These are phyloP conservation scores for Halcyon chelicuti DNA, from an alignment of 2,797 vertebrate genomes.

Conservation along the genomic window DNA sequence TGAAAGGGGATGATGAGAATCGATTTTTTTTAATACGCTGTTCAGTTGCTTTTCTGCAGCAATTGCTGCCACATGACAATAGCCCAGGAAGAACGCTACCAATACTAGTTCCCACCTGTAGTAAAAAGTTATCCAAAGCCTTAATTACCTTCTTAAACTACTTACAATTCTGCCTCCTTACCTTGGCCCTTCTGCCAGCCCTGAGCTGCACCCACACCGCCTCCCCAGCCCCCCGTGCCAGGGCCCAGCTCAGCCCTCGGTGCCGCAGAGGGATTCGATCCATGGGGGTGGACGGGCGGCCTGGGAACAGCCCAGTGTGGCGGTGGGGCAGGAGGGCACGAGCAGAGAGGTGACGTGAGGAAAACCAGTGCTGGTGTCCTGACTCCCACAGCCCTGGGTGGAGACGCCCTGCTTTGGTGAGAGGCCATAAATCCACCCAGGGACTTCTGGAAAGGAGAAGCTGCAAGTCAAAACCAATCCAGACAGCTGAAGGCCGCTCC, in stretches of 20 bases:
- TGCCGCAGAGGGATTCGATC: background rate
- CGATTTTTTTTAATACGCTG: background rate
- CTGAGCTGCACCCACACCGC: background rate
- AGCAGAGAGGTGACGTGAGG: background rate
- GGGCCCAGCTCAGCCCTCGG: background rate
- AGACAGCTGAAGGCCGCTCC: no score
- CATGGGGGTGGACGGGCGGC: background rate
- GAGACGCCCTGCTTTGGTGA: background rate
- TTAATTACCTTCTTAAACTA: background rate
- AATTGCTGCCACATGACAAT: background rate
- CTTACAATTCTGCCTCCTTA: background rate
- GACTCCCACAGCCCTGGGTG: fast-evolving
- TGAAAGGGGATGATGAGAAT: slow-evolving; percentile 24
- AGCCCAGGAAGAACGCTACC: background rate
- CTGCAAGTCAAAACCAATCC: background rate
- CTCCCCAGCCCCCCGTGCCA: background rate
- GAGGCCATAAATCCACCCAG: background rate
- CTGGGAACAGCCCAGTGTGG: no score
- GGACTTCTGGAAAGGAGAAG: background rate
- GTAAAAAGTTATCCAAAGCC: background rate
- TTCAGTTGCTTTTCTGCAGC: background rate
- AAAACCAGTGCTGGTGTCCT: background rate
- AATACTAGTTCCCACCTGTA: background rate
- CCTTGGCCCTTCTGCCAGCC: background rate
- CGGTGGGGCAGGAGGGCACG: no score